Conservation (phyloP, 2,888 invertebrate species). For the Eilema sororculum region DNA sequence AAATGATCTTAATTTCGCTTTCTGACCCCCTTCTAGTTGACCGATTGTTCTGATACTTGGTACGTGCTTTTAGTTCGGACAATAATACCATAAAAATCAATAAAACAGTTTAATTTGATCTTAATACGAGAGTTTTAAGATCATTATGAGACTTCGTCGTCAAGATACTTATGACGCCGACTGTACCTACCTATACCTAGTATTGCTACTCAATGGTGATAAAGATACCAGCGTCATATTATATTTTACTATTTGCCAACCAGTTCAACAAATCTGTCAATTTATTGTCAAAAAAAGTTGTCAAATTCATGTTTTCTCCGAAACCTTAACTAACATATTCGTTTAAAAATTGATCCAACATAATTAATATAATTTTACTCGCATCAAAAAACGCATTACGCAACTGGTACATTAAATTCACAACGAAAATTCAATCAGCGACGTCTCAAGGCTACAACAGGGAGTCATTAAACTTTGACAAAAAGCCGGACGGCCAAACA, state of each 20-base stretch:
- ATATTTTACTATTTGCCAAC: neutral
- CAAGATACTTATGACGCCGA: too few species aligned
- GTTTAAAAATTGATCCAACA: slow-evolving; percentile 8
- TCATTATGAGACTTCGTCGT: too few species aligned
- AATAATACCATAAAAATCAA: too few species aligned
- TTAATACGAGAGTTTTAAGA: too few species aligned
- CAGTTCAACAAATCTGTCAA: neutral
- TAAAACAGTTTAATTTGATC: too few species aligned
- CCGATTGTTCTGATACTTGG: too few species aligned
- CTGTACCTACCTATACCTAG: too few species aligned
- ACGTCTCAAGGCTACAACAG: slow-evolving; percentile 42
- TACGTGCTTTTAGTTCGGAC: too few species aligned
- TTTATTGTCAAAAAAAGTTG: neutral
- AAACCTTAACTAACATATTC: neutral
- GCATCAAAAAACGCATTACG: slow-evolving; percentile 32
- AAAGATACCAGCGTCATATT: too few species aligned
- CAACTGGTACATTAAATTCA: slow-evolving; percentile 32
- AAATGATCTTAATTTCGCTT: too few species aligned
- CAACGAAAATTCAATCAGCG: slow-evolving; percentile 49
- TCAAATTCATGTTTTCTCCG: neutral
- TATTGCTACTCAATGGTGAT: too few species aligned
- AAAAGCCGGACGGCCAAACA: slow-evolving; percentile 52
- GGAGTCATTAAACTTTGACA: slow-evolving; percentile 56
- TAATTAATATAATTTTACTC: slow-evolving; percentile 12
- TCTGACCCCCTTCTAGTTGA: too few species aligned